phyloP scores from a whole-genome alignment of 2,113 vertebrate species.

The Tauraco erythrolophus region DNA sequence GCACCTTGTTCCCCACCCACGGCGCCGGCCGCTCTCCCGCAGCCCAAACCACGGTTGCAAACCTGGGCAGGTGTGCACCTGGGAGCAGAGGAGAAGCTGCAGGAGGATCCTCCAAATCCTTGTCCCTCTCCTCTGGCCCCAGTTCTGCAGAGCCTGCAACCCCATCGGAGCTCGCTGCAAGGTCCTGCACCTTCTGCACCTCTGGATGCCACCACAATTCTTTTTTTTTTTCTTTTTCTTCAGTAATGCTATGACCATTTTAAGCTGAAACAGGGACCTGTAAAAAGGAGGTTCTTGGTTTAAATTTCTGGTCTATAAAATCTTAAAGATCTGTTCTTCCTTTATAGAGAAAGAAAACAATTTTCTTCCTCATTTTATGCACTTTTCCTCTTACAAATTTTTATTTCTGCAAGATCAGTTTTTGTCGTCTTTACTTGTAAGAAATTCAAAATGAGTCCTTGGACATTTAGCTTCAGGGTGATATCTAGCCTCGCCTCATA shows the following conservation, averaged over 20 bases:
- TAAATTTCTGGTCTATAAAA: constrained; percentile 49
- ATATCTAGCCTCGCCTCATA: background rate
- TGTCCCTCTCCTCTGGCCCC: background rate
- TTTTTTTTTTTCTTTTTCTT: rapidly evolving
- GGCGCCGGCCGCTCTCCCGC: rapidly evolving
- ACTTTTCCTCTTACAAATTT: background rate
- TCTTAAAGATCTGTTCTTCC: background rate
- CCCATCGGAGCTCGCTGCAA: background rate
- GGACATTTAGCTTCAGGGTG: background rate
- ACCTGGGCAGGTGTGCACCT: background rate
- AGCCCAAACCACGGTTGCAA: background rate
- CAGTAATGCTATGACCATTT: background rate
- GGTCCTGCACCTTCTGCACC: background rate
- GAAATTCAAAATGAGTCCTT: background rate
- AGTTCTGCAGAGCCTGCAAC: background rate
- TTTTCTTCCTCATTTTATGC: constrained; percentile 38
- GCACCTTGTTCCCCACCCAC: rapidly evolving
- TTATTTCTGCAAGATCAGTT: constrained; percentile 32
- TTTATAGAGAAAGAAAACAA: constrained; percentile 26
- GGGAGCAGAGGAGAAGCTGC: background rate
- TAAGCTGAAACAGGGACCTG: background rate
- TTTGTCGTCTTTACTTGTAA: background rate
- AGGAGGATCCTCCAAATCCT: background rate
- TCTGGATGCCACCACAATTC: rapidly evolving
- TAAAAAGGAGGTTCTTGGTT: constrained; percentile 16